These are phyloP conservation scores for Takifugu rubripes DNA, from an alignment of 2,797 vertebrate genomes.

Conservation along the genomic window DNA sequence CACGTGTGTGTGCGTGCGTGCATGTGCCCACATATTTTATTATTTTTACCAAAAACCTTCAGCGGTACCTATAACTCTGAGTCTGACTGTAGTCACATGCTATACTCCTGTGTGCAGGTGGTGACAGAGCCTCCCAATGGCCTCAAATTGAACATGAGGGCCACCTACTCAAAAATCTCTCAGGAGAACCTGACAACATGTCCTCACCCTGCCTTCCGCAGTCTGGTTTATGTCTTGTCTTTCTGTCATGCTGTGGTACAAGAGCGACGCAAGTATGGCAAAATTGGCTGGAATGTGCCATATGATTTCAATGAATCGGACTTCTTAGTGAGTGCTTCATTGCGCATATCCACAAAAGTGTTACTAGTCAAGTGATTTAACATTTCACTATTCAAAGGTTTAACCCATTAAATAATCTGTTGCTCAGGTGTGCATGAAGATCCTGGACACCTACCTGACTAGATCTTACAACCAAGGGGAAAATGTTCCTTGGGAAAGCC, in stretches of 20 bases:
- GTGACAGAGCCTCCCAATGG: conserved; percentile 95
- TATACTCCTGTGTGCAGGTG: conserved; percentile 75
- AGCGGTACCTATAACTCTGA: too few relatives aligned
- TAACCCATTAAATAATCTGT: conserved; percentile 13
- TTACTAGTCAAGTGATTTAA: too few relatives aligned
- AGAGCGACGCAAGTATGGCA: conserved; percentile 95
- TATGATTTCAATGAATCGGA: conserved; percentile 98
- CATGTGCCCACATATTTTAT: too few relatives aligned
- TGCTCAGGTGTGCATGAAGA: conserved; percentile 93
- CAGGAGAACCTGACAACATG: conserved; percentile 78
- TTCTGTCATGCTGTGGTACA: conserved; percentile 98
- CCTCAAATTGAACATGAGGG: conserved; percentile 92
- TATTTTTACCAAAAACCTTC: too few relatives aligned
- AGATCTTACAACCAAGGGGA: conserved; percentile 86
- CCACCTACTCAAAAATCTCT: conserved; percentile 91
- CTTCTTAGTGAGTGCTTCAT: conserved; percentile 81
- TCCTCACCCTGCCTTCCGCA: conserved; percentile 83
- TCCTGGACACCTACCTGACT: conserved; percentile 89
- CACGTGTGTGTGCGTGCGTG: too few relatives aligned
- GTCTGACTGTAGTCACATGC: background rate
- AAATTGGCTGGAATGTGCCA: conserved; percentile 92
- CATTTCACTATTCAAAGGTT: conserved; percentile 11
- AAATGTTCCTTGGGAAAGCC: conserved; percentile 90
- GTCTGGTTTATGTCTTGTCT: conserved; percentile 87
- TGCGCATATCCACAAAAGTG: too few relatives aligned